Conservation (phyloP, 2,797 vertebrate genomes). For the Scarus forsteni region DNA sequence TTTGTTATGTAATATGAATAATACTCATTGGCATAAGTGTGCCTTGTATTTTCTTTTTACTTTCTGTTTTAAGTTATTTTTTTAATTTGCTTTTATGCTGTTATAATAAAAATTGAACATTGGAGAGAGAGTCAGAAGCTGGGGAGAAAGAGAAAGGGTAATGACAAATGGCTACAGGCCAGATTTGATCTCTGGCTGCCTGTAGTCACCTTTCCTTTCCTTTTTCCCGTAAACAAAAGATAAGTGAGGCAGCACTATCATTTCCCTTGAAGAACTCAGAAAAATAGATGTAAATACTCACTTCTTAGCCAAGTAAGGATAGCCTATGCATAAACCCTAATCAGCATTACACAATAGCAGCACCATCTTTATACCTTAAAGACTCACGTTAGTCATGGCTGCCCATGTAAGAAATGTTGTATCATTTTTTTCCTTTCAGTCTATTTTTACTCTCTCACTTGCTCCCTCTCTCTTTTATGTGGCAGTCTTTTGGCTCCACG, state of each 20-base stretch:
- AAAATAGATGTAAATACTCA: no score
- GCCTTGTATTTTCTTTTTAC: slow-evolving; percentile 15
- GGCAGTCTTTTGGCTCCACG: slow-evolving; percentile 9
- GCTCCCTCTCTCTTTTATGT: neutral
- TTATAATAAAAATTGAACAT: no score
- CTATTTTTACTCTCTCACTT: slow-evolving; percentile 7
- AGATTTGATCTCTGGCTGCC: no score
- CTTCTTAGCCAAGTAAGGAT: neutral
- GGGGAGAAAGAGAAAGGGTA: no score
- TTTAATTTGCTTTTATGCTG: no score
- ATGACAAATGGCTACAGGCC: no score
- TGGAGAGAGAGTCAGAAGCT: no score
- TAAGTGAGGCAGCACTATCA: neutral
- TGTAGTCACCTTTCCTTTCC: no score
- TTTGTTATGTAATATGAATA: slow-evolving; percentile 15
- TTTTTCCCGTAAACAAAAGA: slow-evolving; percentile 21
- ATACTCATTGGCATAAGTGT: slow-evolving; percentile 12
- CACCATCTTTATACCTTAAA: slow-evolving; percentile 1
- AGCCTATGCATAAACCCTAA: neutral
- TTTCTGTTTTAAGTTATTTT: no score
- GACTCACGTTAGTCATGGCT: slow-evolving; percentile 16
- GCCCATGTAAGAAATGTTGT: slow-evolving; percentile 4
- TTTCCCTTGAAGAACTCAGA: slow-evolving; percentile 12
- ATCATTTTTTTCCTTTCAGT: slow-evolving; percentile 15
- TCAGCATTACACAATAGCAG: neutral